A percentile compares a stretch with the other conserved stretches of the same genome.
Evolutionary conservation across 2,888 invertebrate species (phyloP).

Genomic region (Amiota minor): DNA sequence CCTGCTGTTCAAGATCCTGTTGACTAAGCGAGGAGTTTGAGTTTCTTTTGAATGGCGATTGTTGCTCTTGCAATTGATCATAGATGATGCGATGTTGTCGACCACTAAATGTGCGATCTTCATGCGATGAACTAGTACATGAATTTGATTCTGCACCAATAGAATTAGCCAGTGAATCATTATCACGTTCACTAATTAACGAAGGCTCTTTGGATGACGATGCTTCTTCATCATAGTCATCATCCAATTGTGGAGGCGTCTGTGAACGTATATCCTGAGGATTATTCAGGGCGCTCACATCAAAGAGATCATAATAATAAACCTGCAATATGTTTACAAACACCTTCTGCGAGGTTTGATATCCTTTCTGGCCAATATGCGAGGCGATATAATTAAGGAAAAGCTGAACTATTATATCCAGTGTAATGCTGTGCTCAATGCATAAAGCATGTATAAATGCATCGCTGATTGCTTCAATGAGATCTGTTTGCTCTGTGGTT

Average conservation of each 20-base stretch:
- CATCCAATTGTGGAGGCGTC: slow-evolving; percentile 63
- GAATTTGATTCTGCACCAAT: slow-evolving; percentile 57
- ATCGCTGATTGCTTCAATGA: slow-evolving; percentile 71
- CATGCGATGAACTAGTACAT: slow-evolving; percentile 61
- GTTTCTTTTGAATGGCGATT: slow-evolving; percentile 60
- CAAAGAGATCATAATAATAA: slow-evolving; percentile 73
- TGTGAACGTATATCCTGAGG: slow-evolving; percentile 61
- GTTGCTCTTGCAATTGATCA: slow-evolving; percentile 66
- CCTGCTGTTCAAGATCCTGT: slow-evolving; percentile 41
- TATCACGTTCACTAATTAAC: slow-evolving; percentile 65
- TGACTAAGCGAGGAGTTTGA: slow-evolving; percentile 58
- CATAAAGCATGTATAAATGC: slow-evolving; percentile 70
- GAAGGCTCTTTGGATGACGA: slow-evolving; percentile 64
- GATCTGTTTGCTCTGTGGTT: slow-evolving; percentile 60
- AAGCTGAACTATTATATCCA: slow-evolving; percentile 74
- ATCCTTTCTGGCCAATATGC: slow-evolving; percentile 77
- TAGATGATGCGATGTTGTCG: slow-evolving; percentile 63
- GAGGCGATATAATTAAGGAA: slow-evolving; percentile 80
- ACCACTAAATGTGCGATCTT: slow-evolving; percentile 60
- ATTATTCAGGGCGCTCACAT: slow-evolving; percentile 62
- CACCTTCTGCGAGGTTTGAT: slow-evolving; percentile 73
- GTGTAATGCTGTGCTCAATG: slow-evolving; percentile 67
- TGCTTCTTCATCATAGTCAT: slow-evolving; percentile 60
- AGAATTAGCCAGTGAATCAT: slow-evolving; percentile 60
- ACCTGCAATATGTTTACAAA: slow-evolving; percentile 75